phyloP scores from a whole-genome alignment of 2,888 invertebrate species.

The Dolichomitus sp. region DNA sequence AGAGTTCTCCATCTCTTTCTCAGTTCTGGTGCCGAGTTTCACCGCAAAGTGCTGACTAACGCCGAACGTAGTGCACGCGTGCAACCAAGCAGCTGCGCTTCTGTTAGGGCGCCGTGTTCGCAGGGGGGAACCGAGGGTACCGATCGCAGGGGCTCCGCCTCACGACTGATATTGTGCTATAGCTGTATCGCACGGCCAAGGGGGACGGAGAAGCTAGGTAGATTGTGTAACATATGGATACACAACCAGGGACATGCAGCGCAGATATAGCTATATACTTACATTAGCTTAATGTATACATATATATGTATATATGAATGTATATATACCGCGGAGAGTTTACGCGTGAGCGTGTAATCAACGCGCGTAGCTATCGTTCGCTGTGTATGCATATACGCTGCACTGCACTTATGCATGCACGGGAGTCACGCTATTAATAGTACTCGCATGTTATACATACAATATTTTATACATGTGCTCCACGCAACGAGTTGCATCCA shows the following conservation, averaged over 20 bases:
- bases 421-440: slow-evolving; percentile 78
- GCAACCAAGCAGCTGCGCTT: slow-evolving; percentile 82
- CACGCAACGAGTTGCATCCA: slow-evolving; percentile 54
- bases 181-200: slow-evolving; percentile 23
- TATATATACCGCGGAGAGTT: slow-evolving; percentile 31
- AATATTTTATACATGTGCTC: slow-evolving; percentile 13
- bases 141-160: slow-evolving; percentile 61
- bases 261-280: slow-evolving; percentile 1
- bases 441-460: slow-evolving; percentile 4
- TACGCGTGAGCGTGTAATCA: slow-evolving; percentile 58
- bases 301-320: slow-evolving; percentile 3
- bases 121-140: slow-evolving; percentile 47
- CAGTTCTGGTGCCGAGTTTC: slow-evolving; percentile 46
- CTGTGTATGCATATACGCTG: slow-evolving; percentile 30
- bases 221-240: slow-evolving; percentile 79
- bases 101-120: slow-evolving; percentile 59
- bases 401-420: slow-evolving; percentile 51
- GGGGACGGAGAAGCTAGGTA: slow-evolving; percentile 61
- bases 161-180: slow-evolving; percentile 75
- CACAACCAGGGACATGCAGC: slow-evolving; percentile 56
- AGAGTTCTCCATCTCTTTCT: neutral
- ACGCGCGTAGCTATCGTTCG: slow-evolving; percentile 4
- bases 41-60: slow-evolving; percentile 76
- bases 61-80: slow-evolving; percentile 66
- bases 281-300: neutral